Percentiles rank a stretch among this genome's conserved stretches.
Conservation (phyloP, 2,888 invertebrate species). For the Standfussiana lucernea region DNA sequence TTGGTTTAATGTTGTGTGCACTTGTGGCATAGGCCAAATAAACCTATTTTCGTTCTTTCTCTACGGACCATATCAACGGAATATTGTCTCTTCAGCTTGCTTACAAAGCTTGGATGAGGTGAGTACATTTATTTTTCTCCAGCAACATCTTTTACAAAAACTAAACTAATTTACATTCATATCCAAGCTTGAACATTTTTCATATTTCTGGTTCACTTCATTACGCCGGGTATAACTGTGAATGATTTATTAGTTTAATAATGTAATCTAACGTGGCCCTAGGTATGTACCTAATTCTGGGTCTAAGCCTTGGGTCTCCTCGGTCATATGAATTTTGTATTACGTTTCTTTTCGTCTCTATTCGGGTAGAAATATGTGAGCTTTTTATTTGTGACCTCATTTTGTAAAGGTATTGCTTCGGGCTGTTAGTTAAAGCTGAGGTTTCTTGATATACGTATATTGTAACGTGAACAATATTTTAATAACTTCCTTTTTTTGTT, state of each 20-base stretch:
- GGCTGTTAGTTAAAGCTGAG: not conserved
- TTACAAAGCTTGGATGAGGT: not conserved
- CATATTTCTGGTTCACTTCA: not conserved
- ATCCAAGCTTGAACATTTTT: not conserved
- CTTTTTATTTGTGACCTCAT: conserved; percentile 42
- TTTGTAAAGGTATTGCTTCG: conserved; percentile 23
- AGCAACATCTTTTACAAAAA: not conserved
- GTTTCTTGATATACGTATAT: not conserved
- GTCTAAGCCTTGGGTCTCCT: not conserved
- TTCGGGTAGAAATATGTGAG: conserved; percentile 23
- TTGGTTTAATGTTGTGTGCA: too few relatives aligned
- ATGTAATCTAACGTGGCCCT: not conserved
- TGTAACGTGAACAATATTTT: not conserved
- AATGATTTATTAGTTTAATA: conserved; percentile 19
- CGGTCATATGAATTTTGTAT: conserved; percentile 32
- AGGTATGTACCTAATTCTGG: not conserved
- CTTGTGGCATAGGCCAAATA: too few relatives aligned
- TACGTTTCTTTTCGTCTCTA: conserved; percentile 6
- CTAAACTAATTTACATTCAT: not conserved
- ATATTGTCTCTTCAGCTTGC: not conserved
- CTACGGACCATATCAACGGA: too few relatives aligned
- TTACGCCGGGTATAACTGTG: not conserved
- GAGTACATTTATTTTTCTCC: not conserved
- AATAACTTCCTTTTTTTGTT: not conserved
- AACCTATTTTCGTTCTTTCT: too few relatives aligned